phyloP scores from a whole-genome alignment of 2,888 invertebrate genomes.

The Drosophila yooni region DNA sequence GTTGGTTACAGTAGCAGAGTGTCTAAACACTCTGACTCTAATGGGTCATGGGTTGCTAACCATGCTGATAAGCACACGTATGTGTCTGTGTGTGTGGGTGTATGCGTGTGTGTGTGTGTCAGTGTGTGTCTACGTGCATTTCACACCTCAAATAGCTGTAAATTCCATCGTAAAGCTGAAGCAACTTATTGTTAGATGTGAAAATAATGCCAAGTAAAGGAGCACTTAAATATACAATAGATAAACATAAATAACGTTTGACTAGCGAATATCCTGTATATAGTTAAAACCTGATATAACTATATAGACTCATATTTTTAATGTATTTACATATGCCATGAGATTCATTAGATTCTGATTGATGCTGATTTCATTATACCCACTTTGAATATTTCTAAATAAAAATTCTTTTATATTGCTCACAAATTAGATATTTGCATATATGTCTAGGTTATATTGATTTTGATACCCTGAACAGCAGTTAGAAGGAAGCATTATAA shows the following conservation, averaged over 20 bases:
- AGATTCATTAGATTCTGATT: not conserved
- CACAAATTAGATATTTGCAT: not conserved
- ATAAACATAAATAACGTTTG: not conserved
- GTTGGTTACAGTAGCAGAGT: slow-evolving; percentile 11
- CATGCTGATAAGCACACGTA: slow-evolving; percentile 31
- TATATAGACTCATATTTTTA: not conserved
- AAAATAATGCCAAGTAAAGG: not conserved
- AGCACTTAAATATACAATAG: not conserved
- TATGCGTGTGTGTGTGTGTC: not conserved
- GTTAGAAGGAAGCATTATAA: not conserved
- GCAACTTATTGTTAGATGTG: slow-evolving; percentile 1
- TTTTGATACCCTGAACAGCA: not conserved
- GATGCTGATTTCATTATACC: not conserved
- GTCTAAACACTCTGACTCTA: slow-evolving; percentile 31
- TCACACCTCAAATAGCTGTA: slow-evolving; percentile 38
- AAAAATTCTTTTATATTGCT: not conserved
- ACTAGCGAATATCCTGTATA: not conserved
- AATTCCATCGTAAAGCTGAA: slow-evolving; percentile 21
- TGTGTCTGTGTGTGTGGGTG: not conserved
- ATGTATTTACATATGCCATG: not conserved
- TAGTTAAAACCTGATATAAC: not conserved
- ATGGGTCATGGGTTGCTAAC: slow-evolving; percentile 40
- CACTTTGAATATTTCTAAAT: not conserved
- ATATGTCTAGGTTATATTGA: not conserved
- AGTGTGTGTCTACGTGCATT: not conserved